Base-by-base conservation (phyloP, 2,888 invertebrate species). In the Pristionchus mayeri region DNA sequence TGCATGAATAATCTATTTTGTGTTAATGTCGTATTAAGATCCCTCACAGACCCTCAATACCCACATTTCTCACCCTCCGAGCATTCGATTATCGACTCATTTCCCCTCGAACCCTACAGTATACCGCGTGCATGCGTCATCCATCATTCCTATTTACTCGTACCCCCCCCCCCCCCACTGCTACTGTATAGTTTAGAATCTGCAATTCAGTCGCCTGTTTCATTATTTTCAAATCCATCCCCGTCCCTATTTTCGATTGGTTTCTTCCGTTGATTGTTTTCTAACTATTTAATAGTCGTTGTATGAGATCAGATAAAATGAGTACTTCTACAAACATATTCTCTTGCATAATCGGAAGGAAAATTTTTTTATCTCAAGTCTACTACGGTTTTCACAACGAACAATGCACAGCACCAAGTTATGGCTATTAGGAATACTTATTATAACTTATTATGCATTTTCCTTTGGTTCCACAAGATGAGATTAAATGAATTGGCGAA, bases 201-300 rank as follows among this genome's bases (percentile, higher is more conserved):
- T 37, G 67, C 67, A 37, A 34, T 27, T 18, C 2, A 34, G n/a
- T n/a, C n/a, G n/a, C 60, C 2, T 67, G 21, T 18, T 21, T 37
- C 6, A 37, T n/a, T 37, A 27, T 13, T 21, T 67, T 3, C 21
- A 37, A n/a, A 34, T 21, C 7, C 16, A 67, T 34, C 34, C 34
- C 18, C 16, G 37, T 37, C 34, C 34, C 18, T 67, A 37, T 67
- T 34, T 67, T 7, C 67, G 7, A 67, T 67, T 67, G 37, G 21
- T 67, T 67, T 37, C 37, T 37, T 67, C 67, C 67, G 67, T 67
- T 67, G 67, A 67, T 67, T 67, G 67, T 67, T 67, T 63, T 67
- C 67, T 67, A 67, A 67, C 67, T 67, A 67, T 67, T 67, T 34
- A 67, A 67, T 67, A 67, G 67, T 67, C 67, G 67, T 67, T 67